Base-by-base conservation (phyloP, 2,888 invertebrate species). In the Eupithecia abbreviata region DNA sequence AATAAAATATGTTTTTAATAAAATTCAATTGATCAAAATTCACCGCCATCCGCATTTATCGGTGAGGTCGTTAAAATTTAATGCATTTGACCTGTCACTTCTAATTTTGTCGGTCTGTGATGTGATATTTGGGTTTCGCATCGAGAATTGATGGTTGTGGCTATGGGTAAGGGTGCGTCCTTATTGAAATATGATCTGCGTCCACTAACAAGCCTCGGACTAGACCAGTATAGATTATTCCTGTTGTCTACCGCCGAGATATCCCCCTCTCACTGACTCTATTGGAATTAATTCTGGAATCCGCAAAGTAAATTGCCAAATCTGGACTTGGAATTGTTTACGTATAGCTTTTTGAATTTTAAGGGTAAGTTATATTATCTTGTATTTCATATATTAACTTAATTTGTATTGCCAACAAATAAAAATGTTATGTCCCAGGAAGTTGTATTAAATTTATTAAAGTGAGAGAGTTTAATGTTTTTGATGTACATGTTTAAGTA, bases 81-180 rank as follows among this genome's bases (percentile, higher is more conserved):
- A 75, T 71, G 71, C 51, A 68, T 58, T 71, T 75, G 75, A 73
- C 76, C 73, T 69, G 78, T 76, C 78, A 71, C 58, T 75, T 65
- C 74, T 71, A 41, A 76, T 78, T 76, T 76, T 68, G 76, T 68
- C 67, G 67, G 42, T 68, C 43, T 45, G 42, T 67, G 45, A 68
- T 68, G 42, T 45, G 67, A 68, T 68, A 68, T 68, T 68, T 68
- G 42, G 67, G 67, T 43, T 62, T 62, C 62, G 62, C 7, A n/a
- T 69, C 73, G 66, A 55, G 30, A 41, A 69, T 76, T 30, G 65
- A 45, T 13, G 15, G 76, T 43, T 13, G 67, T 68, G 67, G 67
- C 45, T 77, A 6, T 47, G 67, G 45, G 6, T 76, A 68, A 80
- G 51, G 79, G 47, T 12, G 49, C 12, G 30, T 45, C 15, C 68